Evolutionary conservation across 2,797 vertebrate species (phyloP), one percentile per base, ranked within the genome.

Genomic region (Sebastes matsubarae): DNA sequence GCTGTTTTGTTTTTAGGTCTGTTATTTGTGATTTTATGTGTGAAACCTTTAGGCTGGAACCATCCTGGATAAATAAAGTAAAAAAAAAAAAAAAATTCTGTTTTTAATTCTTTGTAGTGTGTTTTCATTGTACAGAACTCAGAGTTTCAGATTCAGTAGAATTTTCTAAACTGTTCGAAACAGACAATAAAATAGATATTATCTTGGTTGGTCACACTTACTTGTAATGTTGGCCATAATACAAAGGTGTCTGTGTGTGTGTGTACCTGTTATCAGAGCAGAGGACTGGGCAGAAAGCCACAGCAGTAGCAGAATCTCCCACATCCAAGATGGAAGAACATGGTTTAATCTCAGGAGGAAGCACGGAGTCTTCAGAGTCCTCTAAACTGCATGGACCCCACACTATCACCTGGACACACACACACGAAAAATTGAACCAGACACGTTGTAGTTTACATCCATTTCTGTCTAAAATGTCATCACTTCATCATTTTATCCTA

Each of bases 241-340:
- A 25, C 38, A 59, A 50, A 54, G 24, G 14, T 66, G 29, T 54
- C 22, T 60, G 71, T 66, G 4, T 83, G 70, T 32, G 67, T 67
- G 22, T 72, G 29, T 94, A 99, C 98, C 97, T 96, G 86, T 92
- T 91, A 83, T 95, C 92, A 50, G 83, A 89, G 81, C 92, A 93
- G 69, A 96, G 94, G 20, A 84, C 67, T 1, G 52, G 96, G 90
- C 97, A 97, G 87, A 97, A 66, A 2, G 96, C 93, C 82, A 98
- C 95, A 1, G 99, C 97, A 0, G 97, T 99, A 70, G 98, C 97
- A 22, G 98, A 96, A 81, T 98, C 97, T 0, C 96, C 97, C 1
- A 96, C 96, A 69, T 99, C 98, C 88, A 99, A 92, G 64, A 97
- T 81, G 3, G 97, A 95, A 63, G 98, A 99, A 82, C 96, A 96